These are phyloP conservation scores for Pterostichus niger DNA, from an alignment of 2,888 invertebrate species.

Conservation along the genomic window DNA sequence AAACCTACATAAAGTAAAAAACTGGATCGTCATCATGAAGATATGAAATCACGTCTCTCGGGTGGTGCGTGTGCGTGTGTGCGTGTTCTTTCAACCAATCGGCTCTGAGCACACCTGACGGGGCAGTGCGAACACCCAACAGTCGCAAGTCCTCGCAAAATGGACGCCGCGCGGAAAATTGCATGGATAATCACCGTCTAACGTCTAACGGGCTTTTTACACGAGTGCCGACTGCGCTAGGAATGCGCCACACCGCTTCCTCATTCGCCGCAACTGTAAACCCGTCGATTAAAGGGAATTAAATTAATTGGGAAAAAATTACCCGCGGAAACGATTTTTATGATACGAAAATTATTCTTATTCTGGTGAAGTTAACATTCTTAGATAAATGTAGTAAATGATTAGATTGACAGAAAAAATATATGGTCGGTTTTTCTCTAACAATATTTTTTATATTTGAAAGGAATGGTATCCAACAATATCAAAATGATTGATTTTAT, in stretches of 20 bases:
- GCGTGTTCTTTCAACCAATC: conserved; percentile 3
- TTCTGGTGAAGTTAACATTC: conserved; percentile 28
- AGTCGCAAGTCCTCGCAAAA: conserved; percentile 5
- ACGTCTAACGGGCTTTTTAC: conserved; percentile 45
- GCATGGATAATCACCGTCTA: conserved; percentile 19
- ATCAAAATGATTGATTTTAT: too few species aligned
- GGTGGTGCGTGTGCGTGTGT: conserved; percentile 2
- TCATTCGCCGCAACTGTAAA: conserved; percentile 38
- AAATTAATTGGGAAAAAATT: conserved; percentile 45
- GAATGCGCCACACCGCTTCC: conserved; percentile 22
- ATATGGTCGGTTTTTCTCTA: neutral
- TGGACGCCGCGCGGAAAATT: conserved; percentile 13
- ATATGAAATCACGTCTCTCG: conserved; percentile 7
- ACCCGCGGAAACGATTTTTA: conserved; percentile 39
- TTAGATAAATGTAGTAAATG: conserved; percentile 27
- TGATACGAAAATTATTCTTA: conserved; percentile 44
- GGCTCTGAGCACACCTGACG: neutral
- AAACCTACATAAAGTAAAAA: neutral
- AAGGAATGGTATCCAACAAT: too few species aligned
- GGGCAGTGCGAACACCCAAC: neutral
- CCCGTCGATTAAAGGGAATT: conserved; percentile 36
- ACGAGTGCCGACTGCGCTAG: conserved; percentile 21
- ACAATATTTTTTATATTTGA: neutral
- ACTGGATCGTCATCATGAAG: neutral
- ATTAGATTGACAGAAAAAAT: conserved; percentile 15